phyloP scores from a whole-genome alignment of 1,140 invertebrate species.

The Diachasmimorpha longicaudata region DNA sequence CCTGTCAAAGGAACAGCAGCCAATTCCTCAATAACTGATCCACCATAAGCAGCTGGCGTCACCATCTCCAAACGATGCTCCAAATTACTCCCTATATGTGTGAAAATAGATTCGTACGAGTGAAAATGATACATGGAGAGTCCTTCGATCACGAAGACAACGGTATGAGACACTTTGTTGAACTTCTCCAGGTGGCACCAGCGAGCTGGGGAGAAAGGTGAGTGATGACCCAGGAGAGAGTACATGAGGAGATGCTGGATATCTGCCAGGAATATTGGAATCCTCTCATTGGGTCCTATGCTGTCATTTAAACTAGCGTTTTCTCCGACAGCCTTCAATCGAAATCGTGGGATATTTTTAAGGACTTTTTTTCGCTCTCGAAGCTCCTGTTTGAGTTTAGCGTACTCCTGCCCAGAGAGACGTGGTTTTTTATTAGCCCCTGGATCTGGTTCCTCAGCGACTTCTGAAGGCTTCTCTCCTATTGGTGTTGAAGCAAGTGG shows the following conservation, averaged over 20 bases:
- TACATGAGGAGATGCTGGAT: conserved; percentile 82
- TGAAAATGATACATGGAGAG: conserved; percentile 76
- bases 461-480: neutral
- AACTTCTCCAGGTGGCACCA: conserved; percentile 84
- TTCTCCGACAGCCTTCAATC: conserved; percentile 68
- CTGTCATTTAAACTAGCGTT: conserved; percentile 64
- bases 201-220: conserved; percentile 71
- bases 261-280: conserved; percentile 82
- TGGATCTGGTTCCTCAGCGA: conserved; percentile 15
- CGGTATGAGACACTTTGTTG: conserved; percentile 69
- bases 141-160: conserved; percentile 80
- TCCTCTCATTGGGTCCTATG: conserved; percentile 62
- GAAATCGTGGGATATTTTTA: conserved; percentile 64
- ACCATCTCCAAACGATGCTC: conserved; percentile 74
- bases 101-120: conserved; percentile 69
- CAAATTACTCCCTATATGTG: conserved; percentile 67
- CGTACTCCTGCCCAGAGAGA: conserved; percentile 64
- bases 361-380: conserved; percentile 65
- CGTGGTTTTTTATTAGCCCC: conserved; percentile 43
- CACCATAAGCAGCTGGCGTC: conserved; percentile 73
- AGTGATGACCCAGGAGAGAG: conserved; percentile 74
- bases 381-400: conserved; percentile 64
- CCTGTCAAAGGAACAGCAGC: conserved; percentile 76
- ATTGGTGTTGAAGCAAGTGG: neutral
- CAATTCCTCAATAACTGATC: conserved; percentile 77